Base-by-base conservation (phyloP, 2,888 invertebrate species). In the Lepidocyrtoides sp. region DNA sequence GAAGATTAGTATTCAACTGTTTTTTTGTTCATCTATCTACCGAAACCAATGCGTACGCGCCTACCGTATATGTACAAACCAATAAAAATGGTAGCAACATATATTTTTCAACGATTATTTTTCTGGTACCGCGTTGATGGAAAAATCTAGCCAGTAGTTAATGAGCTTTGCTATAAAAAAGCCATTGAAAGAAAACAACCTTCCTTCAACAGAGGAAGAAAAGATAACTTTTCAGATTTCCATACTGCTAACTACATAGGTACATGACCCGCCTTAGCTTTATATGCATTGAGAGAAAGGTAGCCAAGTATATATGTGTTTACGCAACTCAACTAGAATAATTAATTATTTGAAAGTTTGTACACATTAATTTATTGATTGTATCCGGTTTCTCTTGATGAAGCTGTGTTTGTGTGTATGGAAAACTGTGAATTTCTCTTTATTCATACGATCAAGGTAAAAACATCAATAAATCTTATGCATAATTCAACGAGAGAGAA, bases 101-200 rank as follows among this genome's bases (percentile, higher is more conserved):
- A 51, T 51, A 17, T 51, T 5, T 17, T 12, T 12, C n/a, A 17
- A 17, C n/a, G 0, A 2, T 23, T 60, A 8, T 51, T 23, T 60
- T 60, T 60, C 26, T 60, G 14, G 60, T 60, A 23, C 26, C 10
- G 2, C n/a, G 66, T 32, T 66, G 32, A 29, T 66, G 66, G 32
- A 66, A 66, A 32, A 7, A 14, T 66, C 32, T 66, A n/a, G n/a
- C 23, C 41, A 41, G 20, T 8, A 8, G 41, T 69, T 69, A 41
- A 41, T 69, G 20, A 41, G 41, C 69, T 66, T 66, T 66, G n/a
- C n/a, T 29, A 66, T n/a, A n/a, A n/a, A 32, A 66, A 69, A 69
- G 69, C 41, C 41, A 69, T 69, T 69, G 20, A 69, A 69, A 69
- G 69, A 69, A 69, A 69, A 69, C 69, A 69, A 69, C 32, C 69